Base-by-base conservation (phyloP, 2,113 vertebrate genomes). In the Pachycephala philippinensis region DNA sequence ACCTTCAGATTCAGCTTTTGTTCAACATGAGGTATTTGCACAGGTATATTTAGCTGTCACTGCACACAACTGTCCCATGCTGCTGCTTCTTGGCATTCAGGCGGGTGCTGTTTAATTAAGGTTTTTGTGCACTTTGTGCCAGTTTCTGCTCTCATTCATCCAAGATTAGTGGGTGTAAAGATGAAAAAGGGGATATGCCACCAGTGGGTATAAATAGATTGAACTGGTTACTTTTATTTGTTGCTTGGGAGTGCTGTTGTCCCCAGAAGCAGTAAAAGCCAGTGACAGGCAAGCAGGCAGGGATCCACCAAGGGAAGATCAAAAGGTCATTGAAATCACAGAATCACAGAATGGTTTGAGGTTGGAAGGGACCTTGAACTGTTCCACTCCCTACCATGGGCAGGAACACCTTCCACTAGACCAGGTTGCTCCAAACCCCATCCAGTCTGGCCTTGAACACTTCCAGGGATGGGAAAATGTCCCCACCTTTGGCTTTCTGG, bases 61-160 rank as follows among this genome's bases (percentile, higher is more conserved):
- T 23, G 83, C 63, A 37, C 83, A 81, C 85, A 77, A 63, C 83
- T 78, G 71, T 68, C 93, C 71, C 0, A 2, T 45, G 64, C 91
- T 89, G 54, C 78, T 89, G 78, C 42, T 52, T 49, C 79, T 81
- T 96, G 84, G 85, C 85, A 77, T 91, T 83, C 57, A 84, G 63
- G 84, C 70, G 76, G 74, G 39, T 78, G 56, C 54, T 81, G 92
- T 84, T 96, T 95, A 93, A 93, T 96, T 93, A 95, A 89, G 92
- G 63, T 54, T 70, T 90, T 63, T 84, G 64, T 84, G 71, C 90
- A 74, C 83, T 91, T 93, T 52, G 3, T 94, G 83, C 75, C 66
- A n/a, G 30, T 69, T 57, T 64, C 39, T 39, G 79, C 75, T 63
- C 90, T 95, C 39, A 8, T 86, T 96, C 75, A 91, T 83, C 71